phyloP scores from a whole-genome alignment of 2,797 vertebrate species.

The Rhinogobio ventralis region DNA sequence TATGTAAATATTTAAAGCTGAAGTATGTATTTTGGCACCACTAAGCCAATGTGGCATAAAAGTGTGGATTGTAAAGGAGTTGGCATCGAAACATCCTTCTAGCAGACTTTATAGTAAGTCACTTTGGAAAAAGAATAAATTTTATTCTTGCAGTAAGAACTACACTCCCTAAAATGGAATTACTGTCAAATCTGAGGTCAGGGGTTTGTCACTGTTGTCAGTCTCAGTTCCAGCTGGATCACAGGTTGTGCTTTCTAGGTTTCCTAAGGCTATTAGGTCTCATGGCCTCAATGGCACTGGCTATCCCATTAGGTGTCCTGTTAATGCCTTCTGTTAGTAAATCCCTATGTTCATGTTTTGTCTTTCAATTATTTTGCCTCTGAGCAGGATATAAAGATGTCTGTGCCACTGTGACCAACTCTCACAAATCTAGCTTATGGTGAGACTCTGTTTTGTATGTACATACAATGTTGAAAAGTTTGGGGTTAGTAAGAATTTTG shows the following conservation, averaged over 20 bases:
- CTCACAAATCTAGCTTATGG: neutral
- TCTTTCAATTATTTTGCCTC: neutral
- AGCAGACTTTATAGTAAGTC: neutral
- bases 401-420: neutral
- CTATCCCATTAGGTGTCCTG: slow-evolving; percentile 29
- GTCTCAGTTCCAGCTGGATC: slow-evolving; percentile 8
- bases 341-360: neutral
- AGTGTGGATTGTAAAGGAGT: neutral
- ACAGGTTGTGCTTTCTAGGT: slow-evolving; percentile 4
- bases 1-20: neutral
- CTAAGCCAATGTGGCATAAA: neutral
- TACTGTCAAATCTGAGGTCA: slow-evolving; percentile 16
- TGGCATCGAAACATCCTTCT: neutral
- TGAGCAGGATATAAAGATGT: neutral
- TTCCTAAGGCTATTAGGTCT: slow-evolving; percentile 21
- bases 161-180: slow-evolving; percentile 2
- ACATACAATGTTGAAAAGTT: neutral
- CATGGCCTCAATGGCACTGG: neutral
- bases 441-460: neutral
- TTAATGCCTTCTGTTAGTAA: slow-evolving; percentile 7
- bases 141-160: neutral
- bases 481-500: neutral
- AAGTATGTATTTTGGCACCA: too few species aligned
- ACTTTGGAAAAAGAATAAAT: neutral
- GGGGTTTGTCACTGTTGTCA: slow-evolving; percentile 5